Evolutionary conservation across 2,888 invertebrate species (phyloP).

Genomic region (Sesia apiformis): DNA sequence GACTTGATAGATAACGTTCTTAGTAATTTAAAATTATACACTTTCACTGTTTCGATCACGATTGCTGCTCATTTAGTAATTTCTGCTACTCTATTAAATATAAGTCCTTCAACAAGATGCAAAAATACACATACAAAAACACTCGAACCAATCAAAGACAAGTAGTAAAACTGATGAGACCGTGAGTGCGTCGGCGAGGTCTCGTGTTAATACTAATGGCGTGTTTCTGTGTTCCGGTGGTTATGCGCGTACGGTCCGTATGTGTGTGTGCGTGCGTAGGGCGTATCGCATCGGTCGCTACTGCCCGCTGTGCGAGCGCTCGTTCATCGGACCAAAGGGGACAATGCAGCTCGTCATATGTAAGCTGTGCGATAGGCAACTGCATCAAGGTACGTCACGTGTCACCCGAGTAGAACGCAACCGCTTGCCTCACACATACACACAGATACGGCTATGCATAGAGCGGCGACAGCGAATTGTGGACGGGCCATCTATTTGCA

Average conservation of each 20-base stretch:
- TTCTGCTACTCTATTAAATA: not conserved
- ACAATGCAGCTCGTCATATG: conserved; percentile 78
- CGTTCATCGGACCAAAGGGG: conserved; percentile 79
- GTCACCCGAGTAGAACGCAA: conserved; percentile 24
- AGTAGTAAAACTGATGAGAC: conserved; percentile 41
- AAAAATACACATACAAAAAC: not conserved
- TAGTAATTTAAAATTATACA: too few species aligned
- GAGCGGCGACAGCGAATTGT: not conserved
- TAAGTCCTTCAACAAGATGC: not conserved
- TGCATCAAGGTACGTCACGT: conserved; percentile 71
- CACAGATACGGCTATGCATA: conserved; percentile 1
- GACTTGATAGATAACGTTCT: too few species aligned
- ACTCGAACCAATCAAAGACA: conserved; percentile 21
- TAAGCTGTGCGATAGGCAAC: conserved; percentile 74
- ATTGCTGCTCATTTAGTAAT: too few species aligned
- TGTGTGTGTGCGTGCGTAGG: conserved; percentile 71
- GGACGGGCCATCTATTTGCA: too few species aligned
- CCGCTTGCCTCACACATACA: conserved; percentile 15
- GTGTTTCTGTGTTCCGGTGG: conserved; percentile 73
- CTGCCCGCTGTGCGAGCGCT: conserved; percentile 82
- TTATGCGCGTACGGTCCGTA: conserved; percentile 62
- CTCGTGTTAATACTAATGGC: conserved; percentile 61
- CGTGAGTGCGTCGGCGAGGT: conserved; percentile 10
- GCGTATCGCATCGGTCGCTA: conserved; percentile 82
- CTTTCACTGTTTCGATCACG: too few species aligned